Base-by-base conservation (phyloP, 2,797 vertebrate species). In the Peromyscus attwateri region DNA sequence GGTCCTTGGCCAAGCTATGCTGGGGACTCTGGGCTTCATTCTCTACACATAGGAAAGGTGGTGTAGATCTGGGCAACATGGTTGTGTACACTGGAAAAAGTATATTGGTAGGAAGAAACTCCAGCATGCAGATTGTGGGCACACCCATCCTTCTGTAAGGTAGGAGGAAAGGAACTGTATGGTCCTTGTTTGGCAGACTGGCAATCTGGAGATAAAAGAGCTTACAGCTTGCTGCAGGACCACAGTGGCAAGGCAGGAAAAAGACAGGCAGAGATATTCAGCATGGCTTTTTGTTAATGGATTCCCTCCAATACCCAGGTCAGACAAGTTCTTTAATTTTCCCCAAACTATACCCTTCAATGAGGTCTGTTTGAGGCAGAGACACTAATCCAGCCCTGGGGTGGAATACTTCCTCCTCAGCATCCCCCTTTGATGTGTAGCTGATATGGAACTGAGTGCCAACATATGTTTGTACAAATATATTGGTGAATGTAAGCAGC, bases 401-500 rank as follows among this genome's bases (percentile, higher is more conserved):
- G 97, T 98, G 34, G 94, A 97, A 96, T 97, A 94, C 94, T 97
- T 96, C 76, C 79, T 95, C 64, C 81, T 95, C 84, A 96, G 91
- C 29, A 2, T 87, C 89, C 91, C 90, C 81, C 97, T 98, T 97
- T 98, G 97, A 98, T 97, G 97, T 97, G 96, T 80, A 93, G 96
- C 96, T 98, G 97, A 98, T 98, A 97, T 57, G 68, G 64, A 98
- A 97, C 81, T 0, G 14, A 95, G 85, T 82, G 95, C 89, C 95
- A 97, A 97, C 97, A 96, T 97, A 95, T 97, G 97, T 97, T 98
- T 98, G 97, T 97, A 97, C 97, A 98, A 97, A 98, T 98, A 98
- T 83, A 96, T 95, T 82, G 91, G 95, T 71, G 80, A 97, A 97
- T 97, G 95, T 93, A 96, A 97, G 97, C 91, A 94, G 95, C 73